These are phyloP conservation scores for Baccha elongata DNA, from an alignment of 2,888 invertebrate species.

Conservation along the genomic window DNA sequence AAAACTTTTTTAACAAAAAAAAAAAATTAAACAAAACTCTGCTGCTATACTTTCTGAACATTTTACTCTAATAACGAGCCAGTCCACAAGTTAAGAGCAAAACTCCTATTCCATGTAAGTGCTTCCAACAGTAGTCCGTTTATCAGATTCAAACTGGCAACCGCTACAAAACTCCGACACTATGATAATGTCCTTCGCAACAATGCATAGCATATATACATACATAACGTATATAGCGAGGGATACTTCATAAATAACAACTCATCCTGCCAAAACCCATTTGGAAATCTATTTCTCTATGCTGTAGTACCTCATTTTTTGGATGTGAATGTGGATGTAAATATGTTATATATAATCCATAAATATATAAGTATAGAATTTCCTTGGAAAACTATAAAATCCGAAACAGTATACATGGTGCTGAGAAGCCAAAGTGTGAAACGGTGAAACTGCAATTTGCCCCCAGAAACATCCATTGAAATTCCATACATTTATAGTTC, in stretches of 20 bases:
- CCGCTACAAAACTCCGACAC: conserved; percentile 40
- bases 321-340: conserved; percentile 40
- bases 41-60: conserved; percentile 41
- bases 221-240: conserved; percentile 31
- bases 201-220: too few species aligned
- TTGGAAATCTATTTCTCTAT: conserved; percentile 21
- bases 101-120: conserved; percentile 34
- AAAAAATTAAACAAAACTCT: background rate
- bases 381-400: conserved; percentile 11
- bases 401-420: conserved; percentile 52
- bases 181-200: conserved; percentile 51
- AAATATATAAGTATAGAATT: background rate
- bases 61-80: conserved; percentile 51
- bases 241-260: conserved; percentile 65
- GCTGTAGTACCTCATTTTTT: conserved; percentile 23
- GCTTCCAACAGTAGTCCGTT: conserved; percentile 14
- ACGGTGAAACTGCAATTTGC: conserved; percentile 64
- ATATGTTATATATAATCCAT: background rate
- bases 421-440: conserved; percentile 55
- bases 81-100: conserved; percentile 14
- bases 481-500: conserved; percentile 11
- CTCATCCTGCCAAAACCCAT: conserved; percentile 42
- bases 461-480: conserved; percentile 41
- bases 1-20: background rate
- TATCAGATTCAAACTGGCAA: conserved; percentile 44